These are phyloP conservation scores for Vanessa tameamea DNA, from an alignment of 1,140 invertebrate species.

Conservation along the genomic window DNA sequence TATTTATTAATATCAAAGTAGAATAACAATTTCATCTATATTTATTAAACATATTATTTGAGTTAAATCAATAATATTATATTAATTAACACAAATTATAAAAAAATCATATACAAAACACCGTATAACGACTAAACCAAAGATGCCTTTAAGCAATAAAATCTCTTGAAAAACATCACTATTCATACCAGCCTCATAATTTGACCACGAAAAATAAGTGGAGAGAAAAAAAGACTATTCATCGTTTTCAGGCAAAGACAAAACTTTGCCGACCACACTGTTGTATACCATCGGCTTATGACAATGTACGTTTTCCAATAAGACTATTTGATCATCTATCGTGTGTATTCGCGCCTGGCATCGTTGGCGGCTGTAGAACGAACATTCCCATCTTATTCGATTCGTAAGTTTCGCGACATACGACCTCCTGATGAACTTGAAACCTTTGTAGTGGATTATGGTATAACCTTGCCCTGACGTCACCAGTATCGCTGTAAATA, in stretches of 20 bases:
- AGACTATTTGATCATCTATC: conserved; percentile 5
- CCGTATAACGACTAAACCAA: too few relatives aligned
- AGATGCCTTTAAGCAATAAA: too few relatives aligned
- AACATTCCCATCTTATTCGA: conserved; percentile 13
- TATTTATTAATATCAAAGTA: too few relatives aligned
- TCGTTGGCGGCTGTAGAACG: not conserved
- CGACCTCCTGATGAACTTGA: conserved; percentile 41
- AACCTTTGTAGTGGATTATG: conserved; percentile 34
- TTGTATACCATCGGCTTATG: not conserved
- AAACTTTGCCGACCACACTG: not conserved
- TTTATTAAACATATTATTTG: too few relatives aligned
- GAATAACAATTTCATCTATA: too few relatives aligned
- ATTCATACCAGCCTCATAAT: too few relatives aligned
- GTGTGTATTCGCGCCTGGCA: conserved; percentile 22
- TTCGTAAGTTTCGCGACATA: conserved; percentile 23
- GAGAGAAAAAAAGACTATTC: not conserved
- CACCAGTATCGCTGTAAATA: conserved; percentile 36
- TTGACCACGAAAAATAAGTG: too few relatives aligned
- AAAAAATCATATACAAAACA: too few relatives aligned
- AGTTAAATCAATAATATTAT: too few relatives aligned
- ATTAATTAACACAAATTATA: too few relatives aligned
- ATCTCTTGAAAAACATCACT: too few relatives aligned
- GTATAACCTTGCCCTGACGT: conserved; percentile 35
- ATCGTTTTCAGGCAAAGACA: not conserved
- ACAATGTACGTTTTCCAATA: conserved; percentile 13